These are phyloP conservation scores for Temnothorax unifasciatus DNA, from an alignment of 2,888 invertebrate genomes.

Conservation along the genomic window DNA sequence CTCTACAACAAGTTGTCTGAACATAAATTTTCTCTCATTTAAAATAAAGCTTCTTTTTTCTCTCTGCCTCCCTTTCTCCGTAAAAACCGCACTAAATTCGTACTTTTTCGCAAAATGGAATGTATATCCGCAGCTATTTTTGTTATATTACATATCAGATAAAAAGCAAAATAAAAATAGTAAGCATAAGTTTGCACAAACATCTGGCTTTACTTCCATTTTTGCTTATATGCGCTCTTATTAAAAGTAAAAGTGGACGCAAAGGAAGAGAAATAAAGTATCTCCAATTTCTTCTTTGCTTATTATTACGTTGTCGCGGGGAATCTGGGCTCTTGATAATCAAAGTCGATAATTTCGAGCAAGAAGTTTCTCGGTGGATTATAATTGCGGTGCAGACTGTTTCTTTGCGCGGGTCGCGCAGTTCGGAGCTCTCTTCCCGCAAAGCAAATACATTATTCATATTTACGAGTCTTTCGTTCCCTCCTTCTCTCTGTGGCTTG, in stretches of 20 bases:
- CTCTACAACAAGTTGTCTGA: not conserved
- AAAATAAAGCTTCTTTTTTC: not conserved
- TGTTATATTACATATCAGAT: not conserved
- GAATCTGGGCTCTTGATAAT: slow-evolving; percentile 43
- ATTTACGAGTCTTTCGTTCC: slow-evolving; percentile 53
- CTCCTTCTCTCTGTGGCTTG: slow-evolving; percentile 23
- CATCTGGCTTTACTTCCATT: not conserved
- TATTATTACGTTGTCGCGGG: slow-evolving; percentile 20
- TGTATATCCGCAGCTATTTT: not conserved
- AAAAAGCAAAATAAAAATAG: not conserved
- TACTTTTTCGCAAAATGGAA: not conserved
- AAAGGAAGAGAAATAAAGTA: not conserved
- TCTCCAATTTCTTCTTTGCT: not conserved
- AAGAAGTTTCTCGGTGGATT: slow-evolving; percentile 45
- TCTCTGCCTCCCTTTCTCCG: not conserved
- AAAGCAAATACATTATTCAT: slow-evolving; percentile 58
- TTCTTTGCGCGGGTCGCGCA: slow-evolving; percentile 49
- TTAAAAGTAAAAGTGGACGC: not conserved
- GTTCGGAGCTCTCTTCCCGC: slow-evolving; percentile 37
- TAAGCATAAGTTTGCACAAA: not conserved
- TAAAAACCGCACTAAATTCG: not conserved
- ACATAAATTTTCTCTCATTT: slow-evolving; percentile 11
- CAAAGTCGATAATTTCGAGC: slow-evolving; percentile 50
- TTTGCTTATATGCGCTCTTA: not conserved
- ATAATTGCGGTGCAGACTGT: slow-evolving; percentile 51